Evolutionary conservation across 2,113 vertebrate genomes (phyloP).

Genomic region (Himantopus leucocephalus): DNA sequence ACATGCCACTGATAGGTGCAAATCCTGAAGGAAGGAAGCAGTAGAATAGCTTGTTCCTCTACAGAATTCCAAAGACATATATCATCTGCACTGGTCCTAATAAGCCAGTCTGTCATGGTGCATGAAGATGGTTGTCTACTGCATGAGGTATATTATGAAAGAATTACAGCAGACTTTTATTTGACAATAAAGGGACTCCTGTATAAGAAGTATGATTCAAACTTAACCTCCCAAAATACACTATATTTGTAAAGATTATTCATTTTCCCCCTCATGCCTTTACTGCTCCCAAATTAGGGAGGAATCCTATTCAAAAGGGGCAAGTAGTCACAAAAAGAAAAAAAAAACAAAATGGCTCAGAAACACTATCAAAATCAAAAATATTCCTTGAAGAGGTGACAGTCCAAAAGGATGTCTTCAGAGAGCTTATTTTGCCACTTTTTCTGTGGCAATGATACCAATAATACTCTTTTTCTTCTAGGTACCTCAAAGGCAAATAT

Average conservation of each 20-base stretch:
- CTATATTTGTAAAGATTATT: not conserved
- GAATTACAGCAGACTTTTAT: not conserved
- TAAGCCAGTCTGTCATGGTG: not conserved
- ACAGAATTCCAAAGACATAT: not conserved
- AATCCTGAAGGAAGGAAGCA: conserved; percentile 81
- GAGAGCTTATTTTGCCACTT: not conserved
- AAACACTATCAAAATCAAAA: not conserved
- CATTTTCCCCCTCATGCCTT: not conserved
- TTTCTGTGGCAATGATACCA: not conserved
- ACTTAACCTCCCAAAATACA: not conserved
- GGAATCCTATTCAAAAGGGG: not conserved
- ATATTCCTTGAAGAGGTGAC: not conserved
- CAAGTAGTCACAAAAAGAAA: not conserved
- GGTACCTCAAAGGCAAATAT: not conserved
- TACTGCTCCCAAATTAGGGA: not conserved
- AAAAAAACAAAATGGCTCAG: not conserved
- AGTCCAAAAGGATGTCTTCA: not conserved
- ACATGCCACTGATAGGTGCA: conserved; percentile 98
- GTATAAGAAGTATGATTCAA: not conserved
- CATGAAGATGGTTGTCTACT: not conserved
- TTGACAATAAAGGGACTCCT: not conserved
- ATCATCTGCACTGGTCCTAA: not conserved
- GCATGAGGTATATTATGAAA: not conserved
- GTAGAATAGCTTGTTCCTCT: not conserved
- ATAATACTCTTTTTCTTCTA: not conserved